Evolutionary conservation across 2,113 vertebrate genomes (phyloP).

Genomic region (Camelus bactrianus): DNA sequence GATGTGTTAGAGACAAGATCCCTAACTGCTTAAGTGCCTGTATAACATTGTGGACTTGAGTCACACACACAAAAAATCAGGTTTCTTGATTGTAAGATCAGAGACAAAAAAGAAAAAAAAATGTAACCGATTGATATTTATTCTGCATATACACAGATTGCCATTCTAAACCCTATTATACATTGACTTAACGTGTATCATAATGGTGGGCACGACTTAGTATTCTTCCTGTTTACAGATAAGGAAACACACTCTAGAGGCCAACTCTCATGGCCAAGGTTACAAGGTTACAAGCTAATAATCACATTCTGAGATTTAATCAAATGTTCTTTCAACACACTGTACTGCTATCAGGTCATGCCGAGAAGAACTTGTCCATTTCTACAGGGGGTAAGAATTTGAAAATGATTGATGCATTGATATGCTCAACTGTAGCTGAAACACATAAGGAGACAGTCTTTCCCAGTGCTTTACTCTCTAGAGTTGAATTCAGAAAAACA

Average conservation of each 20-base stretch:
- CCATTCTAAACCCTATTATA: not conserved
- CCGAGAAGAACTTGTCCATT: not conserved
- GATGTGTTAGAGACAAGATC: not conserved
- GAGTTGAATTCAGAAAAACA: not conserved
- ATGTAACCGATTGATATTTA: not conserved
- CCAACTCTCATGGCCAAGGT: not conserved
- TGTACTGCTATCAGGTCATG: not conserved
- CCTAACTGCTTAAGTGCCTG: not conserved
- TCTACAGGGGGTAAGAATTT: not conserved
- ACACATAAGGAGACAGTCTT: not conserved
- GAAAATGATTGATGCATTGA: not conserved
- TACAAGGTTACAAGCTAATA: not conserved
- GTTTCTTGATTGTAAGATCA: not conserved
- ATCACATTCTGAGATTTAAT: conserved; percentile 25
- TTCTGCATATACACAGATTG: not conserved
- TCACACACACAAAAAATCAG: not conserved
- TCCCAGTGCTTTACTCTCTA: not conserved
- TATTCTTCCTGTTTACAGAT: not conserved
- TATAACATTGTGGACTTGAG: not conserved
- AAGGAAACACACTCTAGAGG: not conserved
- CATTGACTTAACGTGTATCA: not conserved
- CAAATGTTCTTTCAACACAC: not conserved
- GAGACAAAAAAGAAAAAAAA: not conserved
- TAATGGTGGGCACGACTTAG: not conserved
- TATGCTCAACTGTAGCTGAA: not conserved